These are phyloP conservation scores for Drosophila sucinea DNA, from an alignment of 1,140 invertebrate species.

Conservation along the genomic window DNA sequence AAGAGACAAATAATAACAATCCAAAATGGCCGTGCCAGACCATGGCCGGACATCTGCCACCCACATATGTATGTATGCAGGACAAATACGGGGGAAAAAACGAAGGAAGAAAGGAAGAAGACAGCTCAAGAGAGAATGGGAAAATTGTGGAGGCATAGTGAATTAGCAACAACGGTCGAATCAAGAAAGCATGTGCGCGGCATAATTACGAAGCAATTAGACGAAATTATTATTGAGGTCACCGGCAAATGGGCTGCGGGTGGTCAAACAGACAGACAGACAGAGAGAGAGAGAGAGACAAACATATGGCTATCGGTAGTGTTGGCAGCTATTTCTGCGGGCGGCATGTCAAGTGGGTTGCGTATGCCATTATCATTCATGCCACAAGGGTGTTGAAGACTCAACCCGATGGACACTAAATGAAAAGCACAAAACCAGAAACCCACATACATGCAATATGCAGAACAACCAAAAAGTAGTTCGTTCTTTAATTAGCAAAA, in stretches of 20 bases:
- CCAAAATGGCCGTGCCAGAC: conserved; percentile 58
- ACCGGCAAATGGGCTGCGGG: conserved; percentile 30
- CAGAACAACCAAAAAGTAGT: not conserved
- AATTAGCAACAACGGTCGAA: conserved; percentile 72
- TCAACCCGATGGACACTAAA: conserved; percentile 44
- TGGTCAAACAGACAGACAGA: conserved; percentile 12
- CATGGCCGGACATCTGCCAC: conserved; percentile 16
- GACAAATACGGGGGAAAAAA: conserved; percentile 23
- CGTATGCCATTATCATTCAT: conserved; percentile 72
- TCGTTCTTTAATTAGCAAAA: not conserved
- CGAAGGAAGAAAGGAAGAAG: conserved; percentile 10
- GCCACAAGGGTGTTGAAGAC: conserved; percentile 34
- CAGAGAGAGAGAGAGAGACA: not conserved
- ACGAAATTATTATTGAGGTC: conserved; percentile 80
- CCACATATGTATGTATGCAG: conserved; percentile 20
- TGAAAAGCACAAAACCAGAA: conserved; percentile 45
- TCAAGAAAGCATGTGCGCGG: conserved; percentile 78
- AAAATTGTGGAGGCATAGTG: conserved; percentile 37
- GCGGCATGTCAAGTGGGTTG: conserved; percentile 60
- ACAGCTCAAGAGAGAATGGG: conserved; percentile 14
- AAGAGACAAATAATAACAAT: conserved; percentile 76
- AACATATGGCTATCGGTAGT: conserved; percentile 62
- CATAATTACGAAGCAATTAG: conserved; percentile 81
- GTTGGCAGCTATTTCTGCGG: conserved; percentile 13
- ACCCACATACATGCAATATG: conserved; percentile 34